These are phyloP conservation scores for Chrysotoxum bicinctum DNA, from an alignment of 2,888 invertebrate species.

Conservation along the genomic window DNA sequence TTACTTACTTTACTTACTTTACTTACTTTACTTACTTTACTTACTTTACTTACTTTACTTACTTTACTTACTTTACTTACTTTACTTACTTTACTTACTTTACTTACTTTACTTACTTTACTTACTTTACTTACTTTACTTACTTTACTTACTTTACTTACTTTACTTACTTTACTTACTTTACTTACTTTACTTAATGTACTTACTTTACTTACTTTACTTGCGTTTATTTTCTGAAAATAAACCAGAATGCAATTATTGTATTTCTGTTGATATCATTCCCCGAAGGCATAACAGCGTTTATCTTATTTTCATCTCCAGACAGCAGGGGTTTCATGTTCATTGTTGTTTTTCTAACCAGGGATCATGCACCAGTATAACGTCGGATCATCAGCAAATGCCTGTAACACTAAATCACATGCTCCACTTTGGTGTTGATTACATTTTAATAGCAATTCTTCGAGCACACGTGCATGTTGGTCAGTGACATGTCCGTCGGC, in stretches of 20 bases:
- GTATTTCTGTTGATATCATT: neutral
- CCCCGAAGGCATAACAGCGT: neutral
- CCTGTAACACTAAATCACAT: slow-evolving; percentile 2
- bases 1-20: no score
- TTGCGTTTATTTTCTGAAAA: neutral
- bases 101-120: no score
- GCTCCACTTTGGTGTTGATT: slow-evolving; percentile 23
- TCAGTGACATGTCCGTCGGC: slow-evolving; percentile 19
- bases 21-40: no score
- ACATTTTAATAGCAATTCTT: slow-evolving; percentile 34
- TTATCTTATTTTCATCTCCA: slow-evolving; percentile 8
- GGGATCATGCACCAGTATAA: neutral
- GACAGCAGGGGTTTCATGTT: neutral
- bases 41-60: no score
- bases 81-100: no score
- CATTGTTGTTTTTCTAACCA: slow-evolving; percentile 2
- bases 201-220: no score
- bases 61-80: no score
- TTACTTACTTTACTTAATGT: no score
- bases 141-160: no score
- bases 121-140: no score
- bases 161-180: no score
- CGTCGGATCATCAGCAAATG: neutral
- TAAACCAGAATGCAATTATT: neutral
- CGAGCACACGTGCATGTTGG: slow-evolving; percentile 30